A percentile compares a stretch with the other conserved stretches of the same genome.
Conservation (phyloP, 2,113 vertebrate species). For the Galbula dea region DNA sequence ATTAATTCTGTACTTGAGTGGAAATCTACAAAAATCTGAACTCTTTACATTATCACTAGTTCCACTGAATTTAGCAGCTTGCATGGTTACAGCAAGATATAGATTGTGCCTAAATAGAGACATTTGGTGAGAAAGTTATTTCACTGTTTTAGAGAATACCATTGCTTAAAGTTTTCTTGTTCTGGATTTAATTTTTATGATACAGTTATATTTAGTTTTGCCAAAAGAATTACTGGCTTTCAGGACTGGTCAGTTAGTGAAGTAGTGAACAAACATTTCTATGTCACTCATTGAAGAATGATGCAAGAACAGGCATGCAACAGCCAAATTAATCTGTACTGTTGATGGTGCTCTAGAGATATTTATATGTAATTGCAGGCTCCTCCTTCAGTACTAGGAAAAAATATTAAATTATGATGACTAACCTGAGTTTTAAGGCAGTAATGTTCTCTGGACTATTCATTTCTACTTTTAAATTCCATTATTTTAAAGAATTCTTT, state of each 20-base stretch:
- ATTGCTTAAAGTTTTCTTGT: neutral
- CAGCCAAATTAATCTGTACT: conserved; percentile 1
- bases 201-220: neutral
- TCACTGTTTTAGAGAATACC: neutral
- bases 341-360: neutral
- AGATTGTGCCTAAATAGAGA: neutral
- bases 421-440: neutral
- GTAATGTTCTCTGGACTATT: neutral
- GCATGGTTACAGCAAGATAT: neutral
- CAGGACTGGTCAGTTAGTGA: conserved; percentile 23
- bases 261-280: neutral
- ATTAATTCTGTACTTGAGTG: neutral
- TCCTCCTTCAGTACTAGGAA: neutral
- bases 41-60: neutral
- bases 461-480: neutral
- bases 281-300: neutral
- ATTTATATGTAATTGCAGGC: conserved; percentile 4
- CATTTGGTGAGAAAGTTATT: neutral
- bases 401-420: neutral
- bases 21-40: neutral
- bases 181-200: conserved; percentile 12
- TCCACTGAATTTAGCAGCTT: neutral
- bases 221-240: neutral
- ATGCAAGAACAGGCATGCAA: conserved; percentile 39
- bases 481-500: neutral